These are phyloP conservation scores for Girardinus metallicus DNA, from an alignment of 2,797 vertebrate species.

Conservation along the genomic window DNA sequence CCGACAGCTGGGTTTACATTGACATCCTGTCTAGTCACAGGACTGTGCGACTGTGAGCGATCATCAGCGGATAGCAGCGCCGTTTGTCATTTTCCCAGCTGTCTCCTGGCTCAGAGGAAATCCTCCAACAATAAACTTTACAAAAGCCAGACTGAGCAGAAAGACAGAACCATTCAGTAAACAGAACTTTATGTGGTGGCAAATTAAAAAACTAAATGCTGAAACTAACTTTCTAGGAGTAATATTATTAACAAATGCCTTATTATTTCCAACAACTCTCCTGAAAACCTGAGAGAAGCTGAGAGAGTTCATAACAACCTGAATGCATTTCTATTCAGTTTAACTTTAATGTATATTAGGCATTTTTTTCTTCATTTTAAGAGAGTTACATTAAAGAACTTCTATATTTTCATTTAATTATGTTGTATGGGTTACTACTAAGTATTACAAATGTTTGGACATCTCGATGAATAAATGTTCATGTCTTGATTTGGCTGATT, in stretches of 20 bases:
- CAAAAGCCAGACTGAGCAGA: conserved; percentile 21
- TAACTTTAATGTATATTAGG: neutral
- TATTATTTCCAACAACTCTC: neutral
- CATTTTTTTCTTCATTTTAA: neutral
- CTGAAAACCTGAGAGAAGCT: neutral
- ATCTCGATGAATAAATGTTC: neutral
- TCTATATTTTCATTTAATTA: neutral
- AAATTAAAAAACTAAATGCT: neutral
- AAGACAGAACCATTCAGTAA: neutral
- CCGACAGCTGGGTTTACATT: conserved; percentile 51
- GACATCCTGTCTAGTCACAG: conserved; percentile 46
- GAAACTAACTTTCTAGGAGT: neutral
- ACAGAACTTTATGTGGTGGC: neutral
- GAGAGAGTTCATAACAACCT: neutral
- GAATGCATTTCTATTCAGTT: neutral
- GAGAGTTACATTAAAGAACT: neutral
- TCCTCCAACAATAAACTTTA: conserved; percentile 47
- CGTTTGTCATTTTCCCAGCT: conserved; percentile 47
- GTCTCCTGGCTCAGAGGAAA: conserved; percentile 53
- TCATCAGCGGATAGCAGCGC: conserved; percentile 41
- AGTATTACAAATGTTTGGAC: neutral
- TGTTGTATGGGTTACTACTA: neutral
- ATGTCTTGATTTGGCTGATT: neutral
- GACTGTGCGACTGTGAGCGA: neutral
- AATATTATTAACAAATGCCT: neutral